Conservation (phyloP, 2,888 invertebrate species). For the Rhopalosiphum nymphaeae region DNA sequence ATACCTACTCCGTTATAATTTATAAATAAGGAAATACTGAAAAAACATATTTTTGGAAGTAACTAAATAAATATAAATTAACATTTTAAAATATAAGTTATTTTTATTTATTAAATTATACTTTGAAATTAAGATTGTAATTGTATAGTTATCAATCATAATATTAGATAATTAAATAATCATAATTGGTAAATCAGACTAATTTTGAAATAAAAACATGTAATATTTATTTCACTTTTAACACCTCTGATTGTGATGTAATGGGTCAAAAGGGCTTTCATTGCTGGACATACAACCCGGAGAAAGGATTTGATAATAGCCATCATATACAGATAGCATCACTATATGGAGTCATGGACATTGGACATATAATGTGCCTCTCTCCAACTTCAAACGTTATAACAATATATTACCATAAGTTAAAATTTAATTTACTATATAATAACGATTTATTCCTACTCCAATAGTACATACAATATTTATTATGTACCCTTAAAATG, state of each 20-base stretch:
- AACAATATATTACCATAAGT: not conserved
- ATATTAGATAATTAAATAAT: not conserved
- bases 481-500: not conserved
- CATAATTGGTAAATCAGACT: not conserved
- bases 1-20: not conserved
- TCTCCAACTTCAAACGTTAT: not conserved
- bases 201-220: slow-evolving; percentile 33
- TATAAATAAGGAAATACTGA: not conserved
- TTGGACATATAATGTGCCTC: slow-evolving; percentile 21
- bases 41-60: not conserved
- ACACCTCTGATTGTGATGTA: slow-evolving; percentile 54
- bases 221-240: slow-evolving; percentile 41
- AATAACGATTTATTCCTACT: not conserved
- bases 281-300: slow-evolving; percentile 28
- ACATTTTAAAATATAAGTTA: not conserved
- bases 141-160: not conserved
- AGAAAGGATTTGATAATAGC: slow-evolving; percentile 56
- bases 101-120: not conserved
- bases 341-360: slow-evolving; percentile 30
- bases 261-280: slow-evolving; percentile 57
- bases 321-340: slow-evolving; percentile 40
- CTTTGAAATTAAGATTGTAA: not conserved
- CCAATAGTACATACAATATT: not conserved
- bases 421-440: not conserved
- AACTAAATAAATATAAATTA: not conserved